Conservation (phyloP, 2,797 vertebrate genomes). For the Pangasius djambal region DNA sequence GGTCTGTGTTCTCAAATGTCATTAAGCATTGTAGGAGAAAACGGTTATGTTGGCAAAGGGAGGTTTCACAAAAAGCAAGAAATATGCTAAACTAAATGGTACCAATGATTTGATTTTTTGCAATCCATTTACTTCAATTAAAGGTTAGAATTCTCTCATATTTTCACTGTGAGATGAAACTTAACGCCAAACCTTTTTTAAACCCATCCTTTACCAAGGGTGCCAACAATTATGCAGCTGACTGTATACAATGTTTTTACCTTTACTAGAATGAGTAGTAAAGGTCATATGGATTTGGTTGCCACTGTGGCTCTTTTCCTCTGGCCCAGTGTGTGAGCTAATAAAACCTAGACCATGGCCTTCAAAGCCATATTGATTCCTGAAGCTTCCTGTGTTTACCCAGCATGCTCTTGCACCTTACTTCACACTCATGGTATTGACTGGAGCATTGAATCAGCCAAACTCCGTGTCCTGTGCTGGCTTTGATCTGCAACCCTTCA, state of each 20-base stretch:
- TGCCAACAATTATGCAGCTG: background rate
- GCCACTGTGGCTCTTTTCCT: background rate
- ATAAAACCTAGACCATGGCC: conserved; percentile 19
- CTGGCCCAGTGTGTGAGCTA: conserved; percentile 9
- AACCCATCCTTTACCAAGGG: background rate
- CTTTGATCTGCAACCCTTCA: conserved; percentile 11
- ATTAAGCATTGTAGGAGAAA: background rate
- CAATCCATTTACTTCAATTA: background rate
- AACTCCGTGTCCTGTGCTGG: background rate
- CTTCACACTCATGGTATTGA: conserved; percentile 25
- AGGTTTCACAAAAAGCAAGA: background rate
- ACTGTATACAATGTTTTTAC: background rate
- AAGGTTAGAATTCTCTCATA: background rate
- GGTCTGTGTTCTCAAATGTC: background rate
- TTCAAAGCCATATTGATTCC: conserved; percentile 41
- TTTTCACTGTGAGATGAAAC: background rate
- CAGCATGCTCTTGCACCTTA: conserved; percentile 22
- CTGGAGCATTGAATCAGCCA: conserved; percentile 10
- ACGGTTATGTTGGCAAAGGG: background rate
- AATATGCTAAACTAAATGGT: background rate
- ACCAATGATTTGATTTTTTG: background rate
- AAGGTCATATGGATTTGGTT: conserved; percentile 6
- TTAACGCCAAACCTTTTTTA: background rate
- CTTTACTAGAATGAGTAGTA: background rate
- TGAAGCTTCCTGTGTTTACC: conserved; percentile 27